Conservation (phyloP, 1,140 invertebrate genomes). For the Nephila pilipes region DNA sequence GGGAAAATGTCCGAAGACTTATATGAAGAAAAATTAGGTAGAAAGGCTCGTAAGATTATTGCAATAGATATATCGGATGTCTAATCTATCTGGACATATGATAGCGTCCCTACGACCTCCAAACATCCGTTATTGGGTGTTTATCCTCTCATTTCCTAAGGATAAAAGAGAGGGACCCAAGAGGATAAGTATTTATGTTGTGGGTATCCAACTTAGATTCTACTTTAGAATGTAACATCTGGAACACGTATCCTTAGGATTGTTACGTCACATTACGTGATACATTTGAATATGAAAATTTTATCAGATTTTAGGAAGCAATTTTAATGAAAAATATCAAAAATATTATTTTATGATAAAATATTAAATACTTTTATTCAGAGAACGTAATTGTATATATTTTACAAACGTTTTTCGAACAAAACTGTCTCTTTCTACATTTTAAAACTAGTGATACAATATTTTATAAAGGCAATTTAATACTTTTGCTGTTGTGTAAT, state of each 20-base stretch:
- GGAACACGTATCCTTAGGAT: not conserved
- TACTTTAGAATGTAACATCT: not conserved
- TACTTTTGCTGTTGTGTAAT: too few relatives aligned
- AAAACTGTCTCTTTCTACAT: too few relatives aligned
- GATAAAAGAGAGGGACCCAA: slow-evolving; percentile 22
- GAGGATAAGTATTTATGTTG: slow-evolving; percentile 44
- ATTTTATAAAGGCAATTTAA: too few relatives aligned
- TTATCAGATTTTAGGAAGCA: not conserved
- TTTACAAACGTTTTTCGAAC: too few relatives aligned
- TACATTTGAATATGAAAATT: not conserved
- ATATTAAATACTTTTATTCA: too few relatives aligned
- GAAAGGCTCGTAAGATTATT: slow-evolving; percentile 50
- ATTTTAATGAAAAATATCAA: not conserved
- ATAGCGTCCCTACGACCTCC: slow-evolving; percentile 37
- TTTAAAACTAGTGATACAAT: too few relatives aligned
- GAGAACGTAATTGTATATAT: too few relatives aligned
- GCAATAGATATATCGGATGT: slow-evolving; percentile 62
- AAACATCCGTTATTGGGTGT: slow-evolving; percentile 53
- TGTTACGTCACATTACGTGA: not conserved
- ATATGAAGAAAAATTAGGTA: not conserved
- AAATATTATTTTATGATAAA: too few relatives aligned
- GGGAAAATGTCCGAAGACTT: not conserved
- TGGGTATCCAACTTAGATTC: not conserved
- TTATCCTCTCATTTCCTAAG: slow-evolving; percentile 59
- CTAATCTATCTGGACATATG: slow-evolving; percentile 60